Evolutionary conservation across 2,797 vertebrate genomes (phyloP), one percentile per base, ranked within the genome.

Genomic region (Oceanodroma leucorhoa): DNA sequence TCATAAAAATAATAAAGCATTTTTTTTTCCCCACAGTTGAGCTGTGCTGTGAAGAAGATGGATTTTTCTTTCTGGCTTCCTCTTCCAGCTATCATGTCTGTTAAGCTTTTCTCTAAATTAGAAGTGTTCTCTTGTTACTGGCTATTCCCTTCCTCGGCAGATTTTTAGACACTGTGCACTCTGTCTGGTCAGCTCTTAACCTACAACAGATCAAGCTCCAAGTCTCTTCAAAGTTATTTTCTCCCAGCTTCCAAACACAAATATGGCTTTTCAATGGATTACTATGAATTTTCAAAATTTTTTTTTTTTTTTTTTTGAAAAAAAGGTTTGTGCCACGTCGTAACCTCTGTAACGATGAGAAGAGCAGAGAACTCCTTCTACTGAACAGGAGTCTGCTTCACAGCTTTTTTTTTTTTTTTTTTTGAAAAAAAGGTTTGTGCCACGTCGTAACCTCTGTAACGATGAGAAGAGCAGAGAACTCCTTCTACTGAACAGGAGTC

Each of bases 381-480:
- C 46, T 30, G 13, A 43, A 58, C 10, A 0, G 17, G 24, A 5
- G 15, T 27, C 23, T 4, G 8, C 62, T 43, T 38, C 55, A 23
- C 67, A 29, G 38, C 64, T 30, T 12, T 19, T 22, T 13, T 13
- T 29, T 36, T 38, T 38, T 32, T 32, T 70, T 67, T 51, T 36
- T 36, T 36, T 36, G 36, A 53, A 13, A 29, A 29, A 53, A 29
- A 12, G 2, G 15, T 43, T 20, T 11, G 24, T 71, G 43, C 29
- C 36, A 58, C n/a, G 27, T 19, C 1, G 1, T 46, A 41, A 46
- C n/a, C n/a, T 19, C 55, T 4, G 0, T 4, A 41, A 15, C 0
- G 1, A 67, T 41, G 16, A 41, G 16, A 41, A 41, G 16, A 17
- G 41, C 53, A 73, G 36, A 40, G 67, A 66, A 34, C 45, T 15